Conservation (phyloP, 1,140 invertebrate species). For the Yoshiicerus persimilis region DNA sequence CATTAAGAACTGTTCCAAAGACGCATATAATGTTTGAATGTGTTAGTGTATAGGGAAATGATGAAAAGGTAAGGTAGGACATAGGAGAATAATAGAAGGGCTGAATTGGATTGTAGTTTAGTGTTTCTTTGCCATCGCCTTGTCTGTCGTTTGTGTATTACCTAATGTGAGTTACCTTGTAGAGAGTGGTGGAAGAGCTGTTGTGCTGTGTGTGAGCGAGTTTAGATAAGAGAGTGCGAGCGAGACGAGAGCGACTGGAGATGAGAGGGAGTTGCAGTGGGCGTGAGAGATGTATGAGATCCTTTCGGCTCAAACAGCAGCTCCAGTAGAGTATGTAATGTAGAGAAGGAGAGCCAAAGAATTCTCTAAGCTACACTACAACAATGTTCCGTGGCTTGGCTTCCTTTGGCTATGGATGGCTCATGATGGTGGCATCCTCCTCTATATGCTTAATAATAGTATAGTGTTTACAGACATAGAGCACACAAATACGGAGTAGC, state of each 20-base stretch:
- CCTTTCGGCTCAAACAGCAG: constrained; percentile 22
- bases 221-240: not conserved
- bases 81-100: not conserved
- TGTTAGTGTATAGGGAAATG: too few relatives aligned
- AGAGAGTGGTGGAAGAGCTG: not conserved
- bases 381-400: not conserved
- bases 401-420: not conserved
- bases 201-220: not conserved
- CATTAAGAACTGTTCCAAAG: too few relatives aligned
- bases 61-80: not conserved
- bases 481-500: not conserved
- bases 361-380: not conserved
- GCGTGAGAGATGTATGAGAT: constrained; percentile 27
- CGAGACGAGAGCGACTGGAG: not conserved
- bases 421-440: not conserved
- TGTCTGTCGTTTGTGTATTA: not conserved
- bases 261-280: constrained; percentile 20
- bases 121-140: not conserved
- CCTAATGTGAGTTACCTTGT: not conserved
- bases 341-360: not conserved
- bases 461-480: not conserved
- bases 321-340: constrained; percentile 3
- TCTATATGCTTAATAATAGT: not conserved
- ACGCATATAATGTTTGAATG: too few relatives aligned
- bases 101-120: not conserved